Percentiles rank a stretch among this genome's conserved stretches.
Evolutionary conservation across 2,888 invertebrate species (phyloP).

Genomic region (Celastrina argiolus): DNA sequence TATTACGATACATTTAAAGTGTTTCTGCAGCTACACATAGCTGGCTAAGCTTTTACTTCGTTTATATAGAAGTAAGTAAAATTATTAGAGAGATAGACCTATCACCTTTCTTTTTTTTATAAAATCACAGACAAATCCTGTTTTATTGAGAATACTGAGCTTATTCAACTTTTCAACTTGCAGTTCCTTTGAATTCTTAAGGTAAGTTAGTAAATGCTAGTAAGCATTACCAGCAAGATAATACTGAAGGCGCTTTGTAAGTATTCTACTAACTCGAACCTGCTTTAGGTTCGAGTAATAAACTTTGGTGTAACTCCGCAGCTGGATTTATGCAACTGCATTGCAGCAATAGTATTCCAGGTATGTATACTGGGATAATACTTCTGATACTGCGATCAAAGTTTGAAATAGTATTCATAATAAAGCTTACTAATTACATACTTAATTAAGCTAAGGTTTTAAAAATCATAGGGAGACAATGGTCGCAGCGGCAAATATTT

Average conservation of each 20-base stretch:
- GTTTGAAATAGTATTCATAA: no score
- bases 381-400: background rate
- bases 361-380: background rate
- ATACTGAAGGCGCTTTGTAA: background rate
- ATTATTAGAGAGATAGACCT: no score
- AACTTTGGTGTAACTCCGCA: background rate
- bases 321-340: conserved; percentile 3
- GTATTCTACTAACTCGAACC: no score
- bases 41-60: no score
- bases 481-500: no score
- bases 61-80: no score
- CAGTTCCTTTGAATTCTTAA: background rate
- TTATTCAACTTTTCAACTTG: background rate
- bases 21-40: no score
- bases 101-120: no score
- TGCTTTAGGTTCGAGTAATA: background rate
- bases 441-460: no score
- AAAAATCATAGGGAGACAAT: no score
- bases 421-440: no score
- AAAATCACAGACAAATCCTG: background rate
- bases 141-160: background rate
- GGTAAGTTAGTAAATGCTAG: background rate
- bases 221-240: background rate
- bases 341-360: conserved; percentile 1
- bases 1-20: no score